Conservation (phyloP, 2,888 invertebrate species). For the Lamellibrachia columna region DNA sequence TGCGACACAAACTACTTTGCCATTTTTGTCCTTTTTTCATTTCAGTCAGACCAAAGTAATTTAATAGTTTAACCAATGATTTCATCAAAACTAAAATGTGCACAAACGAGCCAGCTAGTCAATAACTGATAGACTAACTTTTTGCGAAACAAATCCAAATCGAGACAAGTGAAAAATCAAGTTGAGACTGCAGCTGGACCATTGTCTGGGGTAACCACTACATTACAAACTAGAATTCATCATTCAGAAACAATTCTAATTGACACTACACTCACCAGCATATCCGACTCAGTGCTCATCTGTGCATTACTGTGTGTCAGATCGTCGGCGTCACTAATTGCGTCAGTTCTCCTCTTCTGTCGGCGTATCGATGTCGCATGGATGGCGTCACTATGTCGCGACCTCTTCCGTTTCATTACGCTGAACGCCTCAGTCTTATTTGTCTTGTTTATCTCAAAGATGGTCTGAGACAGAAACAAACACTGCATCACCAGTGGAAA, state of each 20-base stretch:
- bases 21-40: too few species aligned
- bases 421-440: slow-evolving; percentile 78
- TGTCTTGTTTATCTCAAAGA: slow-evolving; percentile 89
- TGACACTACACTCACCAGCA: background rate
- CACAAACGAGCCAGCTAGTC: too few species aligned
- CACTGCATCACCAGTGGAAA: background rate
- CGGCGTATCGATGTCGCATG: background rate
- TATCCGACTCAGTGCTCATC: slow-evolving; percentile 26
- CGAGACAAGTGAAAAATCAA: too few species aligned
- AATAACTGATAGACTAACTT: too few species aligned
- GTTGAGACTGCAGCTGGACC: too few species aligned
- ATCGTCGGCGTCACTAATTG: background rate
- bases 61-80: too few species aligned
- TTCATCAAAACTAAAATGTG: too few species aligned
- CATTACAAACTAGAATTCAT: too few species aligned
- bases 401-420: slow-evolving; percentile 89
- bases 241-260: background rate
- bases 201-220: too few species aligned
- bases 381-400: slow-evolving; percentile 72
- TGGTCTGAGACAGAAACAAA: slow-evolving; percentile 76
- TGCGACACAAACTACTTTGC: too few species aligned
- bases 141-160: too few species aligned
- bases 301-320: background rate
- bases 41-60: too few species aligned
- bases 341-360: background rate